phyloP scores from a whole-genome alignment of 2,888 invertebrate species.

The Tetanocera ferruginea region DNA sequence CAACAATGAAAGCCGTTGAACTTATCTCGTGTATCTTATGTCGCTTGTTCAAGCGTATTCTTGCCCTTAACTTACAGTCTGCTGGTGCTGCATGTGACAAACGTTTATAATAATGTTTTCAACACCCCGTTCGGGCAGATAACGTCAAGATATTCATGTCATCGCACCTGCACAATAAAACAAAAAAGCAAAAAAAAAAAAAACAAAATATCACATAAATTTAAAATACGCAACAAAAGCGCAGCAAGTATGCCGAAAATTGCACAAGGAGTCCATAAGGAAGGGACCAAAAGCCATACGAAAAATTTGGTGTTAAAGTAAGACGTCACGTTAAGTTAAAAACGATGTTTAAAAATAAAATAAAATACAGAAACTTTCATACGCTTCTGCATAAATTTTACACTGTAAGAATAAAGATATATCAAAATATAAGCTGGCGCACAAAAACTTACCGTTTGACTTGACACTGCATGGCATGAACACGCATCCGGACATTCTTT shows the following conservation, averaged over 20 bases:
- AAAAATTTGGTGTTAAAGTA: neutral
- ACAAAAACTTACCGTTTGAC: neutral
- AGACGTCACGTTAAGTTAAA: conserved; percentile 7
- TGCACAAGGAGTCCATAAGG: neutral
- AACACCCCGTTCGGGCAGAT: neutral
- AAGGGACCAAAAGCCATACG: neutral
- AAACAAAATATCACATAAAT: neutral
- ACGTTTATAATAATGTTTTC: neutral
- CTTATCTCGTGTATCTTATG: neutral
- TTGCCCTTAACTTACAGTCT: too few relatives aligned
- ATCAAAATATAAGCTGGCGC: neutral
- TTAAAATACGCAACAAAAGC: conserved; percentile 10
- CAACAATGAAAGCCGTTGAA: neutral
- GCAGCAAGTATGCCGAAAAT: neutral
- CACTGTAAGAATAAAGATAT: neutral
- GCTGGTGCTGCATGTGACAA: too few relatives aligned
- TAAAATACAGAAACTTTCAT: neutral
- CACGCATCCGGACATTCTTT: neutral
- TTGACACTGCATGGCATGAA: neutral
- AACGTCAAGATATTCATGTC: neutral
- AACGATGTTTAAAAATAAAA: neutral
- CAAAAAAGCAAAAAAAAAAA: neutral
- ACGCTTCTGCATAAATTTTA: neutral
- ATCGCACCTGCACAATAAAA: too few relatives aligned
- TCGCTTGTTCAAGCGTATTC: too few relatives aligned